These are phyloP conservation scores for Yponomeuta malinellus DNA, from an alignment of 2,888 invertebrate species.

Conservation along the genomic window DNA sequence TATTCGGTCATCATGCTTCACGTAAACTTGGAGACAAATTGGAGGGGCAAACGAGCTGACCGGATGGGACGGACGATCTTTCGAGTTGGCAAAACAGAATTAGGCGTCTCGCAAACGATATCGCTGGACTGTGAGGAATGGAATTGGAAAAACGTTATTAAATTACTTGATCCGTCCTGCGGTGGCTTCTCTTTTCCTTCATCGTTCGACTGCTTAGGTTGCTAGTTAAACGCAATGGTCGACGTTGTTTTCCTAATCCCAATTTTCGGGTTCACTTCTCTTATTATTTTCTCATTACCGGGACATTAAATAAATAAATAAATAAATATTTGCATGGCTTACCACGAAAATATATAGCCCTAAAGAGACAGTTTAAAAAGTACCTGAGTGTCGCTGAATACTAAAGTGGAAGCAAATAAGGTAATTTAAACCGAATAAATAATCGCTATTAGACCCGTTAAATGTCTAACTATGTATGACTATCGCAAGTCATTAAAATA, in stretches of 20 bases:
- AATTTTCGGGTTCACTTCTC: neutral
- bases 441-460: too few relatives aligned
- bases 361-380: too few relatives aligned
- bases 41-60: neutral
- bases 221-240: neutral
- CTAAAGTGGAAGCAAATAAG: too few relatives aligned
- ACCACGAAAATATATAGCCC: neutral
- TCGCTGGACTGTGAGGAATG: neutral
- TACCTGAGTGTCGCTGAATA: too few relatives aligned
- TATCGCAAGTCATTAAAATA: too few relatives aligned
- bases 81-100: neutral
- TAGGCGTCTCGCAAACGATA: neutral
- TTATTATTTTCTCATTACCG: neutral
- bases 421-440: too few relatives aligned
- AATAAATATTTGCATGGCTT: neutral
- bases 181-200: neutral
- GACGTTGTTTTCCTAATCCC: neutral
- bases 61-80: neutral
- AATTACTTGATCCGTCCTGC: neutral
- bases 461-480: too few relatives aligned
- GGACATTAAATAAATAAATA: neutral
- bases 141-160: slow-evolving; percentile 1
- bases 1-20: neutral
- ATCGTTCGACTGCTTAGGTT: neutral
- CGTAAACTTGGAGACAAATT: neutral